phyloP scores from a whole-genome alignment of 1,140 invertebrate species.

The Cheumatopsyche charites region DNA sequence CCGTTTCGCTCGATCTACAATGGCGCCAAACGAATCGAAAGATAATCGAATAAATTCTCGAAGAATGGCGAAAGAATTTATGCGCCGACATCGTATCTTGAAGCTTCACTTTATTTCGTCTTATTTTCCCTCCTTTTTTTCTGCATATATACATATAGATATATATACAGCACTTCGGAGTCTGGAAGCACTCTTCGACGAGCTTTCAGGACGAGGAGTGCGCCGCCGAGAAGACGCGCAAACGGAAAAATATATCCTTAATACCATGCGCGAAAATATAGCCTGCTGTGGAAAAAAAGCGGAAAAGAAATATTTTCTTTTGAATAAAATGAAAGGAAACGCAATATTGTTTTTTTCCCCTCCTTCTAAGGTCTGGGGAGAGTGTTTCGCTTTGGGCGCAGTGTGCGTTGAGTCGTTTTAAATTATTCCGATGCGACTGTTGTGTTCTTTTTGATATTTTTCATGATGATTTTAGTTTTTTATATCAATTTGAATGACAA shows the following conservation, averaged over 20 bases:
- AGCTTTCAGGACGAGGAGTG: not conserved
- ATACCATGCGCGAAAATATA: not conserved
- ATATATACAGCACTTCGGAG: too few relatives aligned
- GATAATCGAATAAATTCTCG: slow-evolving; percentile 21
- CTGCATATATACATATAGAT: too few relatives aligned
- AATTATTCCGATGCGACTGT: too few relatives aligned
- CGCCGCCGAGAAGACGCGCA: not conserved
- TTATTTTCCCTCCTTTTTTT: too few relatives aligned
- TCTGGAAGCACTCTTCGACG: too few relatives aligned
- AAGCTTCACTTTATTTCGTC: too few relatives aligned
- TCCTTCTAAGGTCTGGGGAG: too few relatives aligned
- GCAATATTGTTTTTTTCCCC: slow-evolving; percentile 21
- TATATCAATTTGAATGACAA: too few relatives aligned
- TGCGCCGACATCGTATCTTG: slow-evolving; percentile 5
- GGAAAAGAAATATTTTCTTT: slow-evolving; percentile 24
- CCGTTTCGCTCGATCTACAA: slow-evolving; percentile 18
- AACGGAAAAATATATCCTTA: not conserved
- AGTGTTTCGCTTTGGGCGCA: too few relatives aligned
- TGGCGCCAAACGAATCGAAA: slow-evolving; percentile 27
- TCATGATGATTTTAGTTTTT: too few relatives aligned
- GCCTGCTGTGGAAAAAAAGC: not conserved
- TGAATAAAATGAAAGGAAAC: slow-evolving; percentile 25
- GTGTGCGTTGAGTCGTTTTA: too few relatives aligned
- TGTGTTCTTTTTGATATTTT: too few relatives aligned
- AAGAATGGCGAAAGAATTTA: slow-evolving; percentile 11